A percentile compares a stretch with the other conserved stretches of the same genome.
phyloP scores from a whole-genome alignment of 2,113 vertebrate species.

The Nycticorax nycticorax region DNA sequence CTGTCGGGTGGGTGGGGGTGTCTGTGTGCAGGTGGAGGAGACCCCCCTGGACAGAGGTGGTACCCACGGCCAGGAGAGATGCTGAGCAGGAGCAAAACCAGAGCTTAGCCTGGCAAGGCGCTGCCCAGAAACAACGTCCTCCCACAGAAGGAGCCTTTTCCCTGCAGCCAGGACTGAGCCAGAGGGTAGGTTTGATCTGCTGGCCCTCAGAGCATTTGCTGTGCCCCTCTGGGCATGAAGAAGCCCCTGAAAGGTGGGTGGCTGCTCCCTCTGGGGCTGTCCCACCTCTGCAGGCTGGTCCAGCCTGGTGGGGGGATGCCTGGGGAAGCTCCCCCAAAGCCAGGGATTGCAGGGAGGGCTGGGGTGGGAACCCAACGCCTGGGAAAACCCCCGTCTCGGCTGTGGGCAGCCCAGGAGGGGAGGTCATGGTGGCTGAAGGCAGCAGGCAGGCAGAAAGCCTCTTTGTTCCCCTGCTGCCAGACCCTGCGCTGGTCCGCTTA shows the following conservation, averaged over 20 bases:
- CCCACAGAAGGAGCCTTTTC: background rate
- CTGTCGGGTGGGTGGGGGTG: background rate
- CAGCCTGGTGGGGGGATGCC: background rate
- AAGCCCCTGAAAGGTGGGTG: background rate
- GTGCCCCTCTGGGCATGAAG: background rate
- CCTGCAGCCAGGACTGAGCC: fast-evolving
- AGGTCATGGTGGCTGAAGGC: fast-evolving
- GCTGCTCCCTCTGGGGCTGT: background rate
- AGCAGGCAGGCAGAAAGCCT: background rate
- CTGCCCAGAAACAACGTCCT: background rate
- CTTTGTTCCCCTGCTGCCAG: background rate
- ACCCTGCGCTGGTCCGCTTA: background rate
- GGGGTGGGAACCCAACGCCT: background rate
- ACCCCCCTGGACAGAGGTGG: background rate
- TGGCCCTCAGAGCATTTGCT: background rate
- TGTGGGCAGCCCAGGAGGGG: background rate
- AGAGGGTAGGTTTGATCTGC: background rate
- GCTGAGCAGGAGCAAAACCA: background rate
- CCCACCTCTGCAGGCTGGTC: background rate
- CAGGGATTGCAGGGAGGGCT: background rate
- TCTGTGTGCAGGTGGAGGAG: background rate
- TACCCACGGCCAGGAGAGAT: background rate
- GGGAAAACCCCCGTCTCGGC: fast-evolving
- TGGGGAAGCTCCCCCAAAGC: background rate
- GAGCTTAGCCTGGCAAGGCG: background rate